Percentiles rank a stretch among this genome's conserved stretches.
phyloP scores from a whole-genome alignment of 1,140 invertebrate species.

The Leptonema lineaticorne region DNA sequence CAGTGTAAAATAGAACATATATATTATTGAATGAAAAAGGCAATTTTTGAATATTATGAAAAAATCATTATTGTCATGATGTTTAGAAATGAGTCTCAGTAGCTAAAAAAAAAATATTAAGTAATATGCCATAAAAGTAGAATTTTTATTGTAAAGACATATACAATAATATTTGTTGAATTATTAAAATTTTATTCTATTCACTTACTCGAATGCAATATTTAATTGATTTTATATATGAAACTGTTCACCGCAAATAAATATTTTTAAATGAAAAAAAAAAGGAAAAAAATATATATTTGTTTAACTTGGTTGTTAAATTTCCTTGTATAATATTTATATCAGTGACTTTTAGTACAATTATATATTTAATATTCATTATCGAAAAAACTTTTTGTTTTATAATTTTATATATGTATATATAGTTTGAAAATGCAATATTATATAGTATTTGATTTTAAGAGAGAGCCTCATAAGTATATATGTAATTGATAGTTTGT shows the following conservation, averaged over 20 bases:
- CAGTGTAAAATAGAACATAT: too few relatives aligned
- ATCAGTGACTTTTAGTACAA: constrained; percentile 7
- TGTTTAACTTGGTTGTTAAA: too few relatives aligned
- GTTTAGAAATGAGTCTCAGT: too few relatives aligned
- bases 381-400: neutral
- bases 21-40: too few relatives aligned
- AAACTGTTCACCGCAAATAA: neutral
- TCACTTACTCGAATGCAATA: neutral
- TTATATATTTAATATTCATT: neutral
- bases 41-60: too few relatives aligned
- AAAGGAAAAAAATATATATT: too few relatives aligned
- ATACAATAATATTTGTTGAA: neutral
- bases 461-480: constrained; percentile 5
- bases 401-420: neutral
- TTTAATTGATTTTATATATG: neutral
- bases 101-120: too few relatives aligned
- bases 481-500: neutral
- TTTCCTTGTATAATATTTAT: constrained; percentile 1
- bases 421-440: constrained; percentile 7
- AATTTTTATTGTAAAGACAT: too few relatives aligned
- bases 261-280: neutral
- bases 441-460: neutral
- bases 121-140: too few relatives aligned
- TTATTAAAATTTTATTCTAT: constrained; percentile 7
- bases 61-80: too few relatives aligned